Base-by-base conservation (phyloP, 2,888 invertebrate species). In the Eucriotettix oculatus region DNA sequence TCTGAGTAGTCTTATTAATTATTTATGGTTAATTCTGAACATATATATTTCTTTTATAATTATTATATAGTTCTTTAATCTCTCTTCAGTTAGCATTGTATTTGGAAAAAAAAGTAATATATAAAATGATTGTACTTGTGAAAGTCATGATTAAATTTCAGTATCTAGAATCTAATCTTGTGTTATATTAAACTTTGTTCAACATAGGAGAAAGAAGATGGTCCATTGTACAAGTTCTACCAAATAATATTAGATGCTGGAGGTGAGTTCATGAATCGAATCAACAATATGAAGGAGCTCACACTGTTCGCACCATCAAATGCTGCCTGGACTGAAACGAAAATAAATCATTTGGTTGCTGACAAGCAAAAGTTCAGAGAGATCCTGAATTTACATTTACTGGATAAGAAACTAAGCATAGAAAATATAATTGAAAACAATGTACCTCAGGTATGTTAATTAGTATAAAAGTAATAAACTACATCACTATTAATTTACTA, bases 221-320 rank as follows among this genome's bases (percentile, higher is more conserved):
- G 86, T 29, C 87, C 90, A 55, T 76, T 92, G 62, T 86, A 82
- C 74, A 86, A 86, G 72, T 91, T 93, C 74, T 87, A 87, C 72
- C 84, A 87, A 71, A 85, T 86, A 59, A 87, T 93, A 64, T 80
- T 84, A 74, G 86, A 89, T 68, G 79, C 82, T 61, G 90, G 87
- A 10, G 81, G 83, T 60, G 84, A 86, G 65, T 88, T 90, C 69
- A 78, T 88, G 71, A 80, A 80, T 63, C 84, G 82, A 65, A 81
- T 91, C 43, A 85, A 80, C 60, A 75, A 79, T 61, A 80, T 83
- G 64, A 82, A 82, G 61, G 86, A 88, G 66, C 79, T 91, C 40
- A 94, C 94, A 5, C 78, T 94, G 61, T 89, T 94, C 71, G 92
- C 91, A 1, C 94, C 94, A 1, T 90, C 89, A 68, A 93, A 94